A percentile compares a stretch with the other conserved stretches of the same genome.
Evolutionary conservation across 2,888 invertebrate genomes (phyloP).

Genomic region (Hedya salicella): DNA sequence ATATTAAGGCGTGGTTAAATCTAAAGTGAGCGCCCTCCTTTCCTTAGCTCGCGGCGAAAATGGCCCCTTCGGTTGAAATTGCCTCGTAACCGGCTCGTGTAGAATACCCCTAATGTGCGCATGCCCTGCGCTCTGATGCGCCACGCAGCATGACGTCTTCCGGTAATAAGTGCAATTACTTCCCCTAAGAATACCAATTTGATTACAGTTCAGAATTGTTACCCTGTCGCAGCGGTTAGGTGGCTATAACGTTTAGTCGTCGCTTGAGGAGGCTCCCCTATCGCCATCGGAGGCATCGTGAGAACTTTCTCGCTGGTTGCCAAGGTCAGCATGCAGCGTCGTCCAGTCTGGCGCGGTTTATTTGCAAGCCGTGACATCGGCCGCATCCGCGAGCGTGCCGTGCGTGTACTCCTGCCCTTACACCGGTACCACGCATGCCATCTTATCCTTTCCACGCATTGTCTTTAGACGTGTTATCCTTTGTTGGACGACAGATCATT

Average conservation of each 20-base stretch:
- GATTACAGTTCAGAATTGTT: slow-evolving; percentile 41
- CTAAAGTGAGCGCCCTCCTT: slow-evolving; percentile 69
- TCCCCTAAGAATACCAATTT: slow-evolving; percentile 44
- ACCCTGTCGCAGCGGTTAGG: slow-evolving; percentile 29
- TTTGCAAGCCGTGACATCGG: slow-evolving; percentile 71
- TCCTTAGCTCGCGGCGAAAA: slow-evolving; percentile 71
- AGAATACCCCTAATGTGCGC: slow-evolving; percentile 69
- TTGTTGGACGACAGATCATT: slow-evolving; percentile 74
- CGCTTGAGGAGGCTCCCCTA: slow-evolving; percentile 6
- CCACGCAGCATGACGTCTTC: slow-evolving; percentile 73
- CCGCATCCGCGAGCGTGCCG: slow-evolving; percentile 71
- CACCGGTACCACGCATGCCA: slow-evolving; percentile 66
- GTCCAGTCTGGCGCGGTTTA: slow-evolving; percentile 74
- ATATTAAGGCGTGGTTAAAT: slow-evolving; percentile 74
- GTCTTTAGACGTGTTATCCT: slow-evolving; percentile 80
- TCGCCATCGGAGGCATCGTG: slow-evolving; percentile 56
- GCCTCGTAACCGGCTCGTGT: slow-evolving; percentile 71
- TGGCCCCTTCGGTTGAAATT: slow-evolving; percentile 71
- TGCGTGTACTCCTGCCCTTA: slow-evolving; percentile 69
- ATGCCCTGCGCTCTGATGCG: slow-evolving; percentile 50
- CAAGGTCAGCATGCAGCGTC: slow-evolving; percentile 77
- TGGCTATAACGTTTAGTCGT: slow-evolving; percentile 17
- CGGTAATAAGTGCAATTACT: slow-evolving; percentile 57
- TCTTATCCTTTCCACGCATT: slow-evolving; percentile 76
- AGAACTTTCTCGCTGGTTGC: slow-evolving; percentile 63